Evolutionary conservation across 2,113 vertebrate genomes (phyloP).

Genomic region (Corythornis vintsioides): DNA sequence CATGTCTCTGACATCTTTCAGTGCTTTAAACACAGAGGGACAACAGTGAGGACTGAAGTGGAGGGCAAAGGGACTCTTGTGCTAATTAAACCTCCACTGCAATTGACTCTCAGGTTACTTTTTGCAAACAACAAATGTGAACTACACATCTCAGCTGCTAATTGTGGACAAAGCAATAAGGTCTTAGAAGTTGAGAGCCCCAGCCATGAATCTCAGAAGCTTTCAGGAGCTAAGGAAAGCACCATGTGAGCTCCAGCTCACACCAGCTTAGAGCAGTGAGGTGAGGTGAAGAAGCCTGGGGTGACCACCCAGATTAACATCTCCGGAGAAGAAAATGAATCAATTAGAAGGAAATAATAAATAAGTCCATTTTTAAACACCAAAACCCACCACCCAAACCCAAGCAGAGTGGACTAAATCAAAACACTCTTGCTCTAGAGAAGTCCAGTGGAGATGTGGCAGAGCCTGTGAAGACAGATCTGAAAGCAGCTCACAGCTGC

Average conservation of each 20-base stretch:
- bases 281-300: neutral
- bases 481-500: constrained; percentile 32
- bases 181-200: neutral
- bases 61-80: neutral
- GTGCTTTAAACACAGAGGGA: neutral
- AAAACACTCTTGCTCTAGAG: neutral
- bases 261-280: neutral
- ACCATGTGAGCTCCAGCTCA: neutral
- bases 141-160: neutral
- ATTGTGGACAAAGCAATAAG: neutral
- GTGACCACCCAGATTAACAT: neutral
- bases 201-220: neutral
- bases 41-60: neutral
- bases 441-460: neutral
- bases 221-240: neutral
- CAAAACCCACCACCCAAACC: neutral
- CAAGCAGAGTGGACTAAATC: neutral
- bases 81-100: neutral
- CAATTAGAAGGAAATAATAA: neutral
- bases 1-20: neutral
- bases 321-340: neutral
- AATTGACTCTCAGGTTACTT: neutral
- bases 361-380: too few relatives aligned
- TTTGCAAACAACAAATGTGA: neutral
- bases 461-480: neutral